phyloP scores from a whole-genome alignment of 2,113 vertebrate genomes.

The Phyllostomus discolor region DNA sequence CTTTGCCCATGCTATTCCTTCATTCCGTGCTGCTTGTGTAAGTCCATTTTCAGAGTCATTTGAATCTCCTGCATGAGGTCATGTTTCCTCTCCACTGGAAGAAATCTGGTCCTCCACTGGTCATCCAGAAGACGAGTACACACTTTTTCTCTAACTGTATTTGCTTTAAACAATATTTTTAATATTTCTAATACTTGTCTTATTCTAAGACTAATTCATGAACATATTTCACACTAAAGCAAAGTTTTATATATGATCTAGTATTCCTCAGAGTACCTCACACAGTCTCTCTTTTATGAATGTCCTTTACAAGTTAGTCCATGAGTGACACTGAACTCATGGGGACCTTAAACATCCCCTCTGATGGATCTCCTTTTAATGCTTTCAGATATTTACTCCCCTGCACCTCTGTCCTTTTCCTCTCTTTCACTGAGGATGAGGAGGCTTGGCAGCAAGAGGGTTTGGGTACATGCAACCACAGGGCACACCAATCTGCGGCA shows the following conservation, averaged over 20 bases:
- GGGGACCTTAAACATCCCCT: not conserved
- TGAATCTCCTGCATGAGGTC: not conserved
- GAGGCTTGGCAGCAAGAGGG: not conserved
- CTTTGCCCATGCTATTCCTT: not conserved
- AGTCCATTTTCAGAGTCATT: not conserved
- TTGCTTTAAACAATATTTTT: not conserved
- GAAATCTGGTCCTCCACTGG: not conserved
- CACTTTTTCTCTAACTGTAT: not conserved
- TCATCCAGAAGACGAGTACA: not conserved
- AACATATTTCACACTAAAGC: not conserved
- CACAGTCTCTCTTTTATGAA: not conserved
- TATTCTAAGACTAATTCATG: not conserved
- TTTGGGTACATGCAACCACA: not conserved
- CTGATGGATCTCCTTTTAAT: not conserved
- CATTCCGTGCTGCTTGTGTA: not conserved
- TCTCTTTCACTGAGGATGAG: not conserved
- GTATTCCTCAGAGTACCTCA: not conserved
- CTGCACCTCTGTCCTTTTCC: not conserved
- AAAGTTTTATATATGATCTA: not conserved
- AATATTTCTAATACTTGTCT: not conserved
- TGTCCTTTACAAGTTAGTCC: not conserved
- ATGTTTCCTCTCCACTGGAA: not conserved
- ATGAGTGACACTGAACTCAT: not conserved
- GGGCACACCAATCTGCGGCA: not conserved
- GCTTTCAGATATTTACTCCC: not conserved